Evolutionary conservation across 35 echinoderm and acorn worm species (phyloP), one percentile per base, ranked within the genome.

Genomic region (Apostichopus parvimensis): DNA sequence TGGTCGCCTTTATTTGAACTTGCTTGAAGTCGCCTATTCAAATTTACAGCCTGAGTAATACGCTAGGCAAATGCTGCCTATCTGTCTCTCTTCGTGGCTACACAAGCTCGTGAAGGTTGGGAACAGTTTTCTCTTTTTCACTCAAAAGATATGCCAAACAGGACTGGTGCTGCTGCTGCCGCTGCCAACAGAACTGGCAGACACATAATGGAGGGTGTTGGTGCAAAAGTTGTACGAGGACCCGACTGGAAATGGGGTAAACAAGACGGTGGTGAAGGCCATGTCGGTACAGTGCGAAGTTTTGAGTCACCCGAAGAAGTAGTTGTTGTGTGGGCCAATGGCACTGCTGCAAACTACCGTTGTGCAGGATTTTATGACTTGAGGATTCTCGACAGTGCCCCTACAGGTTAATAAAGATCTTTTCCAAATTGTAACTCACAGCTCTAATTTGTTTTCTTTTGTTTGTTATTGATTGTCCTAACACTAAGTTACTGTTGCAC

Each of bases 181-280:
- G 71, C 71, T 73, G 86, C 86, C 86, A 88, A 88, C 45, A 88
- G 86, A 52, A 88, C 86, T 72, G 86, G 86, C 60, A 88, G 86
- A 88, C 86, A 98, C 77, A 98, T 98, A 87, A 93, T 99, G 92
- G 97, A 99, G 79, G 97, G 97, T 24, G 97, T 99, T 77, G 97
- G 97, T 60, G 95, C 97, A 14, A 92, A 95, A 80, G 97, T 99
- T 91, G 93, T 94, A 28, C 93, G 97, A 77, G 97, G 97, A 18
- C 97, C 95, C 11, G 97, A 99, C 88, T 99, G 97, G 97, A 99
- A 99, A 85, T 99, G 97, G 97, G 97, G 97, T 18, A 99, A 99
- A 92, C 97, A 99, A 92, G 97, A 99, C 93, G 97, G 97, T 9
- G 97, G 97, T 8, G 97, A 99, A 83, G 97, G 97, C 54, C 97